Conservation (phyloP, 2,113 vertebrate species). For the Oceanites oceanicus region DNA sequence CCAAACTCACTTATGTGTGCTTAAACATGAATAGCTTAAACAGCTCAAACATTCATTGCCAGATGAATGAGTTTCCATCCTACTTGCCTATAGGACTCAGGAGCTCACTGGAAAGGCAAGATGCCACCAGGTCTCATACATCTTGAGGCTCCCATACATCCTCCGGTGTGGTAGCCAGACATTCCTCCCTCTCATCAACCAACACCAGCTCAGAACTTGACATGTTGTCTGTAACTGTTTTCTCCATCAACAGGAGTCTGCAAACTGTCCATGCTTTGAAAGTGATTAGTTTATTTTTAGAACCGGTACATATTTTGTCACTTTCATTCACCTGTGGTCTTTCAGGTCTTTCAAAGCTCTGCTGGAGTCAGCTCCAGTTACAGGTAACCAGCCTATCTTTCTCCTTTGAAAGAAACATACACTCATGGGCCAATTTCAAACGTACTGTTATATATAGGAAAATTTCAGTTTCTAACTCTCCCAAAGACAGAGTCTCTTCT, state of each 20-base stretch:
- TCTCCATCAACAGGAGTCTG: background rate
- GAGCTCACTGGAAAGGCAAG: background rate
- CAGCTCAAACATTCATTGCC: background rate
- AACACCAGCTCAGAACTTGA: background rate
- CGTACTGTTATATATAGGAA: background rate
- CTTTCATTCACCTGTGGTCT: background rate
- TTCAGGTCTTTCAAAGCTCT: background rate
- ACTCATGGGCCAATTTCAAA: background rate
- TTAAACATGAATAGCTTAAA: background rate
- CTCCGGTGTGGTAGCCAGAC: background rate
- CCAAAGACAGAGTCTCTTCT: background rate
- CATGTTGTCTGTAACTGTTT: background rate
- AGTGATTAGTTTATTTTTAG: background rate
- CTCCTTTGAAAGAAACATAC: background rate
- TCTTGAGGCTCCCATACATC: background rate
- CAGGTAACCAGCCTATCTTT: background rate
- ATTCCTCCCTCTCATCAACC: rapidly evolving
- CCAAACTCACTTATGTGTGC: background rate
- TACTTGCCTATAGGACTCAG: background rate
- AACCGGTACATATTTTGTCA: background rate
- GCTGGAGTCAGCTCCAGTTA: background rate
- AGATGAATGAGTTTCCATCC: background rate
- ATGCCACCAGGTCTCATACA: background rate
- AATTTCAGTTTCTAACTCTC: background rate
- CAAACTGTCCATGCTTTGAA: background rate